These are phyloP conservation scores for Phaethornis superciliosus DNA, from an alignment of 2,113 vertebrate species.

Conservation along the genomic window DNA sequence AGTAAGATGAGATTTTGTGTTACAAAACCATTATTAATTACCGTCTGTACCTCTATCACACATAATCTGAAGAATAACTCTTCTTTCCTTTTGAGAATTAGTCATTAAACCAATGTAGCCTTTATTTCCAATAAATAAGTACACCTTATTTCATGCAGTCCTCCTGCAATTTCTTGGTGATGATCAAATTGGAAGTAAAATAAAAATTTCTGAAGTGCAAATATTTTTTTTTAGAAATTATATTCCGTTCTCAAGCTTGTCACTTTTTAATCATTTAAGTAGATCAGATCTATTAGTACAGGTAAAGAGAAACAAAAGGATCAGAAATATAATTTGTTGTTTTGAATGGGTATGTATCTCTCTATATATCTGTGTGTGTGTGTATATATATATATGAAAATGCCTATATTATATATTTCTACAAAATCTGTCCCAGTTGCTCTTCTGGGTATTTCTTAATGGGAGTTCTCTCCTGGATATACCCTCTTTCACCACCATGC, in stretches of 20 bases:
- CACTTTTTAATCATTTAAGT: not conserved
- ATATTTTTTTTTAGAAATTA: not conserved
- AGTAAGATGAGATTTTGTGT: not conserved
- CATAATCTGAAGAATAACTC: not conserved
- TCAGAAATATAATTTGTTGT: not conserved
- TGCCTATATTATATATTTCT: not conserved
- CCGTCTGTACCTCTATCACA: rapidly evolving
- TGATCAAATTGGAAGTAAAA: not conserved
- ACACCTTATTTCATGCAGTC: not conserved
- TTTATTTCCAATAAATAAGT: not conserved
- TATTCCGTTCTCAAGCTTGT: not conserved
- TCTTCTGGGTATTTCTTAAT: not conserved
- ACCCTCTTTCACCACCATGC: not conserved
- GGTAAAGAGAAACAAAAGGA: not conserved
- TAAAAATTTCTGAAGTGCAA: not conserved
- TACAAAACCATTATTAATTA: not conserved
- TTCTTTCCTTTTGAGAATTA: not conserved
- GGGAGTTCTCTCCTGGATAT: not conserved
- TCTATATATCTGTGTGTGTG: not conserved
- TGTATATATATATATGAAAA: not conserved
- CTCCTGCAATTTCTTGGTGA: not conserved
- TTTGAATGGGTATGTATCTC: not conserved
- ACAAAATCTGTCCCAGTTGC: not conserved
- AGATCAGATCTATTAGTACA: not conserved
- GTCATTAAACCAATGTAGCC: not conserved